Evolutionary conservation across 2,113 vertebrate species (phyloP), one percentile per base, ranked within the genome.

Genomic region (Gobiocypris rarus): DNA sequence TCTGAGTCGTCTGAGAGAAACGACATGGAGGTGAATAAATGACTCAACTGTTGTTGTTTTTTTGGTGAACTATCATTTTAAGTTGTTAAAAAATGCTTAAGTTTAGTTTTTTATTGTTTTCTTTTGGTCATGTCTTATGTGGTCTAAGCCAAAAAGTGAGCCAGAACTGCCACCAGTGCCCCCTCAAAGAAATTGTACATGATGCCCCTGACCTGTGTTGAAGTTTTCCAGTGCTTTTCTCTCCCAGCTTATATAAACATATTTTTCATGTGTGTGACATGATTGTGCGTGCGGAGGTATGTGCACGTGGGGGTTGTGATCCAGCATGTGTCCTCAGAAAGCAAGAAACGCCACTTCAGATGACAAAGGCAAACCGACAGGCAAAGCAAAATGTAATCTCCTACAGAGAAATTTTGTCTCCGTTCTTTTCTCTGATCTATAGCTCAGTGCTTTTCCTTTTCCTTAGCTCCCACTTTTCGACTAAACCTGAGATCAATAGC

Each of bases 401-500:
- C 88, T 77, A 82, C 87, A 76, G 88, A 85, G 86, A 89, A 59
- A 89, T 89, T 86, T 86, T 71, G 54, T 71, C 45, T 75, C 45
- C n/a, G 85, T 70, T 45, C 67, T 83, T 77, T 88, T 83, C 45
- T 93, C 87, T 92, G 90, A 91, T 91, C 87, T 89, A 83, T 86
- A 59, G 83, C 81, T 86, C 74, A 84, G 86, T 65, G 38, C 87
- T 91, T 91, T 83, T 83, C 10, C 67, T 67, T 41, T 52, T 75
- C 52, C 31, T 59, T 38, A 34, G 86, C 89, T 89, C 87, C 88
- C 63, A 86, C 84, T 84, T 91, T 85, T 74, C 14, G 9, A 41
- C 88, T 90, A 88, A 90, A 89, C 76, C 90, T 90, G 81, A 91
- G 91, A 93, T 93, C 90, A 90, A 91, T 93, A 89, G 88, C 90